Percentiles rank a stretch among this genome's conserved stretches.
phyloP scores from a whole-genome alignment of 2,888 invertebrate genomes.

The Mesorhabditis belari region DNA sequence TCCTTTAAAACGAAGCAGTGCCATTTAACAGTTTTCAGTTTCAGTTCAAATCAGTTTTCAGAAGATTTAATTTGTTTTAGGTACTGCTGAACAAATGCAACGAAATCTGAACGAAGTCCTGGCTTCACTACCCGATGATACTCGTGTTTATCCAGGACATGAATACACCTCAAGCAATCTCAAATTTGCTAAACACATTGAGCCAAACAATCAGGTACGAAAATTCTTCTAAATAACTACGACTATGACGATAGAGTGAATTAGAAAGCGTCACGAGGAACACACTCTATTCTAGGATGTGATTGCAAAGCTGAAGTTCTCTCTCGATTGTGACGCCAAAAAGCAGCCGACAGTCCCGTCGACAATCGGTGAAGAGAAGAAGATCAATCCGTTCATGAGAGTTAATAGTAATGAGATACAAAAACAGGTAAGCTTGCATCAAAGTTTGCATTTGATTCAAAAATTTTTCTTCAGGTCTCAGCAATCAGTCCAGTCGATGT shows the following conservation, averaged over 20 bases:
- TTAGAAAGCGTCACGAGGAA: background rate
- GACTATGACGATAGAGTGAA: background rate
- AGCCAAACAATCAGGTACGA: slow-evolving; percentile 70
- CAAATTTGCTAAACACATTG: slow-evolving; percentile 77
- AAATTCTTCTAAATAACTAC: background rate
- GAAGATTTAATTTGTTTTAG: slow-evolving; percentile 1
- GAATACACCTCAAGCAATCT: slow-evolving; percentile 89
- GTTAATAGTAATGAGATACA: slow-evolving; percentile 49
- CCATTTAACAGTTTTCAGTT: too few species aligned
- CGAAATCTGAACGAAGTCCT: slow-evolving; percentile 72
- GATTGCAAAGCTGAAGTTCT: slow-evolving; percentile 30
- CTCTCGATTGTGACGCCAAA: slow-evolving; percentile 23
- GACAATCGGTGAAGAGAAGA: slow-evolving; percentile 56
- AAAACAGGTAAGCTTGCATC: slow-evolving; percentile 3
- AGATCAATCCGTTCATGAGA: slow-evolving; percentile 59
- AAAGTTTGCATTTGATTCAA: slow-evolving; percentile 4
- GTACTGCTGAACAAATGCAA: slow-evolving; percentile 89
- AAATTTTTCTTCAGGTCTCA: slow-evolving; percentile 18
- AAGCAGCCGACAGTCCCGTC: slow-evolving; percentile 56
- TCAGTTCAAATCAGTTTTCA: background rate
- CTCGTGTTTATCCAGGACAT: slow-evolving; percentile 88
- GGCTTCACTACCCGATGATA: slow-evolving; percentile 72
- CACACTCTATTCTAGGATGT: slow-evolving; percentile 11
- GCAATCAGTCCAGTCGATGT: slow-evolving; percentile 53
- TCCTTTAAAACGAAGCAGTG: too few species aligned